Percentiles rank a stretch among this genome's conserved stretches.
Conservation (phyloP, 2,113 vertebrate species). For the Tragelaphus strepsiceros region DNA sequence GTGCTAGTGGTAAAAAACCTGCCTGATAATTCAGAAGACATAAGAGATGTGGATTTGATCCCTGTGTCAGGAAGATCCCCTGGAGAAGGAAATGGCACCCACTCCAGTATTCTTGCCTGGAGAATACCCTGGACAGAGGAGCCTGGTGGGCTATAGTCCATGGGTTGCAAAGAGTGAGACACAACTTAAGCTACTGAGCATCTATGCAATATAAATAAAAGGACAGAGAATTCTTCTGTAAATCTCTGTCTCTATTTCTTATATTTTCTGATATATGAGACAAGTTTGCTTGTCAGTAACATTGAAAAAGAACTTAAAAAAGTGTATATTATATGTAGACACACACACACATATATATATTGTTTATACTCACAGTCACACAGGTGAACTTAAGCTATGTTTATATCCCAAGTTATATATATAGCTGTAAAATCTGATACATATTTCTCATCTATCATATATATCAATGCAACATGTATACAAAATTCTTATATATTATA, state of each 20-base stretch:
- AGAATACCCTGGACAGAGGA: not conserved
- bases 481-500: not conserved
- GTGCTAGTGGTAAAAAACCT: not conserved
- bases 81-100: not conserved
- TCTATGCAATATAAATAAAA: not conserved
- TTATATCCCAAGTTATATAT: not conserved
- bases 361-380: not conserved
- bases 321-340: not conserved
- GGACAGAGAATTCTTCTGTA: not conserved
- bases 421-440: not conserved
- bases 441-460: not conserved
- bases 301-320: not conserved
- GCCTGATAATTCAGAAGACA: not conserved
- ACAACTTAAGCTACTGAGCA: not conserved
- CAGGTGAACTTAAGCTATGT: not conserved
- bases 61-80: not conserved
- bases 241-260: not conserved
- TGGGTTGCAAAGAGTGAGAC: not conserved
- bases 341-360: not conserved
- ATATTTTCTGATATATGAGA: not conserved
- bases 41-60: not conserved
- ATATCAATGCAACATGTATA: not conserved
- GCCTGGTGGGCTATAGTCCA: not conserved
- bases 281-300: not conserved
- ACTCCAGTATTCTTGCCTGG: not conserved